Percentiles rank a stretch among this genome's conserved stretches.
Evolutionary conservation across 2,888 invertebrate species (phyloP).

Genomic region (Saturnia pavonia): DNA sequence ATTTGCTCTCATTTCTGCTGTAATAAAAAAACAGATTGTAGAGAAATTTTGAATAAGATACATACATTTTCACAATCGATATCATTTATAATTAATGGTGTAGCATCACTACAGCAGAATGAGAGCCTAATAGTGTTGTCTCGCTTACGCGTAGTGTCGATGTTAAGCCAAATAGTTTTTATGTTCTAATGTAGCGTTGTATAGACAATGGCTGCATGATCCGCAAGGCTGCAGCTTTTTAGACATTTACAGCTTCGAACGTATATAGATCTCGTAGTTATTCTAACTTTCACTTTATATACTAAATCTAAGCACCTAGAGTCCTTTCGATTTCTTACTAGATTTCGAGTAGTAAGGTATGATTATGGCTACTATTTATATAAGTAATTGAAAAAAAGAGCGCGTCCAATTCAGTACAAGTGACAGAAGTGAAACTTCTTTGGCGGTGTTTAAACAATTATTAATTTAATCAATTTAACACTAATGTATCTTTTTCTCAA

Average conservation of each 20-base stretch:
- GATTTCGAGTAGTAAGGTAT: conserved; percentile 48
- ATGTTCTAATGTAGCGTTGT: conserved; percentile 55
- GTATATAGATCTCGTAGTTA: conserved; percentile 57
- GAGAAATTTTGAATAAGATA: not conserved
- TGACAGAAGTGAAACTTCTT: not conserved
- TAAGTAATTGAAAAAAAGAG: conserved; percentile 19
- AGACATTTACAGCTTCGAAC: conserved; percentile 48
- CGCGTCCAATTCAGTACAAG: not conserved
- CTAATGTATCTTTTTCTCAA: not conserved
- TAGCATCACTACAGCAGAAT: conserved; percentile 29
- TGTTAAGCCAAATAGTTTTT: conserved; percentile 63
- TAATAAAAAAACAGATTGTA: not conserved
- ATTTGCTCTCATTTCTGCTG: not conserved
- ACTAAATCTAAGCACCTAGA: conserved; percentile 23
- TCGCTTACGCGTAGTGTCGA: conserved; percentile 56
- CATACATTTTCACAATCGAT: not conserved
- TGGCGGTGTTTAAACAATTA: not conserved
- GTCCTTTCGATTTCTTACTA: conserved; percentile 43
- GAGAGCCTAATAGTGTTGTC: conserved; percentile 42
- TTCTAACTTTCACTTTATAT: conserved; percentile 36
- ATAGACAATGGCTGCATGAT: conserved; percentile 51
- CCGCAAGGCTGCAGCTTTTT: conserved; percentile 74
- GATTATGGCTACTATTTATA: conserved; percentile 36
- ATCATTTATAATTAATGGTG: not conserved
- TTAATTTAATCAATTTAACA: not conserved